These are phyloP conservation scores for Lampris megalopsis DNA, from an alignment of 2,113 vertebrate genomes.

Conservation along the genomic window DNA sequence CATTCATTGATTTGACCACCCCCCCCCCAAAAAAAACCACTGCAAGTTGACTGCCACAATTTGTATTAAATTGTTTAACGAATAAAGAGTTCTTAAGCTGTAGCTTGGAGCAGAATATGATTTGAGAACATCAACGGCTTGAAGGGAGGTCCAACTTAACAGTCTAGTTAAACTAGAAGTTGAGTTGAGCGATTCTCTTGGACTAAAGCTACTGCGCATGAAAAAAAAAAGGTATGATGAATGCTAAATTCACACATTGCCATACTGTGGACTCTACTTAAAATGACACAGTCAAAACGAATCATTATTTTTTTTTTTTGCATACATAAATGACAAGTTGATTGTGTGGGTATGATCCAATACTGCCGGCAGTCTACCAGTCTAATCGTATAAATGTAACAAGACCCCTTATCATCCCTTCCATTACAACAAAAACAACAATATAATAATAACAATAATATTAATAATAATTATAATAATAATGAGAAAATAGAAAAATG, in stretches of 20 bases:
- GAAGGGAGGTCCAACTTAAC: neutral
- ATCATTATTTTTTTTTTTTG: slow-evolving; percentile 86
- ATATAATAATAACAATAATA: slow-evolving; percentile 86
- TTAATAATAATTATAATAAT: slow-evolving; percentile 80
- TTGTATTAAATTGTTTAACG: neutral
- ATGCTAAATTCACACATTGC: slow-evolving; percentile 90
- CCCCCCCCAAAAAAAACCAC: neutral
- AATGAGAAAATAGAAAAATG: slow-evolving; percentile 44
- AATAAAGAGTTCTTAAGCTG: neutral
- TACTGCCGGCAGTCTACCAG: slow-evolving; percentile 97
- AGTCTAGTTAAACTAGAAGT: neutral
- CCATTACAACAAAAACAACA: slow-evolving; percentile 86
- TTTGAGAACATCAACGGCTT: neutral
- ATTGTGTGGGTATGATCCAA: slow-evolving; percentile 92
- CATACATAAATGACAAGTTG: slow-evolving; percentile 92
- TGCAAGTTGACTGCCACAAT: neutral
- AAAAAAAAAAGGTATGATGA: slow-evolving; percentile 41
- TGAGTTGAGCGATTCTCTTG: neutral
- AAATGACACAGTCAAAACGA: slow-evolving; percentile 88
- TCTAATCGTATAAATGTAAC: slow-evolving; percentile 84
- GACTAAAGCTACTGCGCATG: slow-evolving; percentile 1
- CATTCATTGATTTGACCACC: neutral
- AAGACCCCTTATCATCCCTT: slow-evolving; percentile 90
- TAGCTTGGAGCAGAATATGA: neutral
- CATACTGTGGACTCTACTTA: slow-evolving; percentile 60